A percentile compares a stretch with the other conserved stretches of the same genome.
Conservation (phyloP, 2,113 vertebrate species). For the Benitochromis conjunctus region DNA sequence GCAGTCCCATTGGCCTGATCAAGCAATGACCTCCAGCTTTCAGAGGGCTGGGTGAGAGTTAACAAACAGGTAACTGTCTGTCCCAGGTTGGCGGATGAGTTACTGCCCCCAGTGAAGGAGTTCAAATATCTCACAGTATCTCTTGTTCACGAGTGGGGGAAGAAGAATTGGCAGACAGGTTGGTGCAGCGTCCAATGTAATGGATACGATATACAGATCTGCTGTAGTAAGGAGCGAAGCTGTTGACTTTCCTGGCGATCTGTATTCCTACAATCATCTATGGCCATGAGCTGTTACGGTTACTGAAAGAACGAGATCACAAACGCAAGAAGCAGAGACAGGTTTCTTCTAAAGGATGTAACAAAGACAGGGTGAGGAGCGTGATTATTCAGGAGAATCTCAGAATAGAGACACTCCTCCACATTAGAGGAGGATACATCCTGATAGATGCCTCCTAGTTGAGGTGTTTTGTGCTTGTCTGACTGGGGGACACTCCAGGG, state of each 20-base stretch:
- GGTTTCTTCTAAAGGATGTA: rapidly evolving
- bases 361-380: background rate
- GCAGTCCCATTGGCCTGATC: background rate
- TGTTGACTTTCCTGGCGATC: background rate
- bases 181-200: background rate
- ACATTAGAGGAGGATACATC: background rate
- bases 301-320: background rate
- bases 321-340: background rate
- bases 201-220: background rate
- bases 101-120: background rate
- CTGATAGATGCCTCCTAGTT: background rate
- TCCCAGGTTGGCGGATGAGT: background rate
- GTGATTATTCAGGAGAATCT: background rate
- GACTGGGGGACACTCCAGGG: background rate
- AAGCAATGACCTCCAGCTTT: background rate
- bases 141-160: background rate
- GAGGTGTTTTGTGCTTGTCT: background rate
- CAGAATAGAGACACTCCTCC: background rate
- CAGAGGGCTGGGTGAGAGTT: background rate
- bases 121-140: background rate
- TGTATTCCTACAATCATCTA: background rate
- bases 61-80: rapidly evolving
- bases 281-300: background rate
- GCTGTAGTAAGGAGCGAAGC: background rate
- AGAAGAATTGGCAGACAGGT: background rate